These are phyloP conservation scores for Lepidochitona cinerea DNA, from an alignment of 2,888 invertebrate genomes.

Conservation along the genomic window DNA sequence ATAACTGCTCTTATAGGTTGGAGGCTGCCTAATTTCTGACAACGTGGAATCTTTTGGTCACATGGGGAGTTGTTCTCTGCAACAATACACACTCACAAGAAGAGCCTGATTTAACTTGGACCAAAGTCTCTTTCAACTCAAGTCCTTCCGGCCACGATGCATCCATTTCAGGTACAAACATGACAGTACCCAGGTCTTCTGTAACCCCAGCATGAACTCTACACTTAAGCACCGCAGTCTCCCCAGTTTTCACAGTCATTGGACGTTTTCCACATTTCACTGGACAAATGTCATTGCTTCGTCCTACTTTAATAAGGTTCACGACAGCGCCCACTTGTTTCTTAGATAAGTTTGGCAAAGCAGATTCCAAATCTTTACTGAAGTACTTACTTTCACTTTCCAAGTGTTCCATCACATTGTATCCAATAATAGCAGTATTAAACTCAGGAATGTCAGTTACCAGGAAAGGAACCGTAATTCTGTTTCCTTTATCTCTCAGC, in stretches of 20 bases:
- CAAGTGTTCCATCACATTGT: no score
- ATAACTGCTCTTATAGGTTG: not conserved
- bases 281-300: not conserved
- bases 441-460: no score
- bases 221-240: no score
- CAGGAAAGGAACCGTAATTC: not conserved
- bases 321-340: no score
- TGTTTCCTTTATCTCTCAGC: not conserved
- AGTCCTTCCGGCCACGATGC: not conserved
- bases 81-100: not conserved
- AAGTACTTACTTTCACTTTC: no score
- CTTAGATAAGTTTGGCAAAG: no score
- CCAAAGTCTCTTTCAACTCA: not conserved
- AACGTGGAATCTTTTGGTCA: not conserved
- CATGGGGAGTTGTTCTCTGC: not conserved
- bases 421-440: no score
- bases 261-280: not conserved
- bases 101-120: not conserved
- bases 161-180: not conserved
- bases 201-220: no score
- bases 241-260: not conserved
- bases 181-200: not conserved
- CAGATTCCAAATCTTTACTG: no score
- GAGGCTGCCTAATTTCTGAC: not conserved
- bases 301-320: no score